Evolutionary conservation across 1,140 invertebrate genomes (phyloP), one percentile per base, ranked within the genome.

Genomic region (Calycopis cecrops): DNA sequence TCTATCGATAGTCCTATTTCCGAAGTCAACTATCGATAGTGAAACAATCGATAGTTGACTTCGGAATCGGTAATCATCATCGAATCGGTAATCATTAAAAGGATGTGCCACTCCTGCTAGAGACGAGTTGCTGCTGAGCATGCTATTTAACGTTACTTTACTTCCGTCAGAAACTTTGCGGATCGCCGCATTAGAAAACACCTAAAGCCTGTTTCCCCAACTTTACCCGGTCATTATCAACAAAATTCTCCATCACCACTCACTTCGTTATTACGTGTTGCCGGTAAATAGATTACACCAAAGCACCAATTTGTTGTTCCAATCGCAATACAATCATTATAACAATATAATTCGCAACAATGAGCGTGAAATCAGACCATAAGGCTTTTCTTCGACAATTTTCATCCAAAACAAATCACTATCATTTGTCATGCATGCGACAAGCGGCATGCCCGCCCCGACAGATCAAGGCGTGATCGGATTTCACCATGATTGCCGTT

Each of bases 361-460:
- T 44, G 8, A 17, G 14, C 40, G 40, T 44, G 40, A 44, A 44
- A 44, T 44, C 40, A 9, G 12, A 33, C 35, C 35, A 17, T 10
- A 11, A 51, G 49, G 28, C 12, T 51, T 63, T 53, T 42, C 35
- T 53, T 58, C 9, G 17, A 11, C 48, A 40, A 56, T 54, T 55
- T 63, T 48, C 38, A 55, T 48, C 37, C 63, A 64, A 69, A 65
- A 63, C 64, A 67, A 73, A 76, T 73, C 51, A 60, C 65, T 56
- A 57, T 64, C 64, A 73, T 79, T 71, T 68, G 66, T 73, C 63
- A 69, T 66, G 64, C 63, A 66, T n/a, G n/a, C n/a, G n/a, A n/a
- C n/a, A n/a, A n/a, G n/a, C n/a, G n/a, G n/a, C n/a, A n/a, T 54
- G 67, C 55, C 60, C 62, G 52, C 59, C 60, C 50, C 61, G 55